Percentiles rank a stretch among this genome's conserved stretches.
Conservation (phyloP, 2,888 invertebrate species). For the Diaperis boleti region DNA sequence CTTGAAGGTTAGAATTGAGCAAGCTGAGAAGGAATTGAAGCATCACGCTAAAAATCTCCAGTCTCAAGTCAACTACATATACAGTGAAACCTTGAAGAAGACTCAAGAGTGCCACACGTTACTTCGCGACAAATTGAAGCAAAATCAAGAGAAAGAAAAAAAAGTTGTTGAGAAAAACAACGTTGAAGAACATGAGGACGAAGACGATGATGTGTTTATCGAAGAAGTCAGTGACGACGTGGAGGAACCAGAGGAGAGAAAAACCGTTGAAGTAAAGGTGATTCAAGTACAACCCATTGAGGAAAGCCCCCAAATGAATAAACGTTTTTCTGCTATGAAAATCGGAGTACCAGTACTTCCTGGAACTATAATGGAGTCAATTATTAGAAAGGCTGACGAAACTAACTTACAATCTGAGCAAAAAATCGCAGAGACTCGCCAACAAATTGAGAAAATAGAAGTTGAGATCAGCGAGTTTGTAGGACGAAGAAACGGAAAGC, state of each 20-base stretch:
- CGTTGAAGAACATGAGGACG: constrained; percentile 20
- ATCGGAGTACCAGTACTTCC: constrained; percentile 54
- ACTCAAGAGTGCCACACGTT: constrained; percentile 47
- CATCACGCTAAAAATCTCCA: constrained; percentile 48
- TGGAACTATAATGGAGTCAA: constrained; percentile 48
- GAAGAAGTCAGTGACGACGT: constrained; percentile 16
- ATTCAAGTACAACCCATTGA: constrained; percentile 44
- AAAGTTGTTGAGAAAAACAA: constrained; percentile 34
- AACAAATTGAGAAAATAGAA: constrained; percentile 47
- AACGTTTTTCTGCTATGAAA: constrained; percentile 52
- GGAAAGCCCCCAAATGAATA: constrained; percentile 39
- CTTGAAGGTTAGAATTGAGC: constrained; percentile 45
- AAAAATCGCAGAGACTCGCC: constrained; percentile 45
- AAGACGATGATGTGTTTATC: constrained; percentile 21
- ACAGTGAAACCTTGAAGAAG: constrained; percentile 47
- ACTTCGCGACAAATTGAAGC: constrained; percentile 46
- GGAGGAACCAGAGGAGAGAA: constrained; percentile 31
- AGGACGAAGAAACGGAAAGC: constrained; percentile 48
- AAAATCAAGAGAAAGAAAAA: constrained; percentile 46
- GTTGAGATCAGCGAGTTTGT: constrained; percentile 47
- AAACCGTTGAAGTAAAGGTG: constrained; percentile 51
- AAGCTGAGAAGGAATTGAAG: constrained; percentile 44
- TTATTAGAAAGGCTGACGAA: constrained; percentile 24
- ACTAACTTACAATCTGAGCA: constrained; percentile 1
- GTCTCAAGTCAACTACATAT: constrained; percentile 49